Evolutionary conservation across 1,140 invertebrate genomes (phyloP), one percentile per base, ranked within the genome.

Genomic region (Eciton burchellii): DNA sequence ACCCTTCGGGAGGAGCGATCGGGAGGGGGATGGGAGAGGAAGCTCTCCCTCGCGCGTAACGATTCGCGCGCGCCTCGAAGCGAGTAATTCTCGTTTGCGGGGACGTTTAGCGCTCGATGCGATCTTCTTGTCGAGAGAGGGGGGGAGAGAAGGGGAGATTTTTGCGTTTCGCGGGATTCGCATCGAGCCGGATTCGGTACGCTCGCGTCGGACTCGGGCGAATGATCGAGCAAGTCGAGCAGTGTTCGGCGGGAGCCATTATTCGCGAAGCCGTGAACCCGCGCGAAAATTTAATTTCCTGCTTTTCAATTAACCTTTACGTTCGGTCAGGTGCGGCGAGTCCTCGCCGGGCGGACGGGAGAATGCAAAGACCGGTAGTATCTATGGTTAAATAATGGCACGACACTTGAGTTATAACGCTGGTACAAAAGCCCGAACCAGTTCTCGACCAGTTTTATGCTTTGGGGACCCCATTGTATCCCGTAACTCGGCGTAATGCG

Each of bases 271-370:
- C 83, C 73, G 84, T 45, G 54, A 82, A 82, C 54, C 60, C 45
- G 52, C 35, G 59, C 72, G 84, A 85, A 88, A 89, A 91, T 90
- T 87, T 90, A 90, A 91, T 91, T 91, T 91, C 88, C 88, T 90
- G 86, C 89, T 90, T 91, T 91, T 84, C 88, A 91, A 91, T 91
- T 88, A 90, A 90, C 89, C 89, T 81, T 84, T 52, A 68, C 84
- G 88, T 87, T 85, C n/a, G 85, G 85, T 84, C 84, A 88, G 86
- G 79, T 71, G 45, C 65, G 16, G 29, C 45, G 43, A 29, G 60
- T 65, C 56, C 57, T 41, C n/a, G 9, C 21, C 26, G 52, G 3
- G 47, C 52, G 26, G 70, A 21, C 47, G 29, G 49, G 81, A 79
- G 81, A 83, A 85, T 83, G 70, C 65, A 45, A 72, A 71, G 54